Base-by-base conservation (phyloP, 1,140 invertebrate species). In the Drosophila littoralis region DNA sequence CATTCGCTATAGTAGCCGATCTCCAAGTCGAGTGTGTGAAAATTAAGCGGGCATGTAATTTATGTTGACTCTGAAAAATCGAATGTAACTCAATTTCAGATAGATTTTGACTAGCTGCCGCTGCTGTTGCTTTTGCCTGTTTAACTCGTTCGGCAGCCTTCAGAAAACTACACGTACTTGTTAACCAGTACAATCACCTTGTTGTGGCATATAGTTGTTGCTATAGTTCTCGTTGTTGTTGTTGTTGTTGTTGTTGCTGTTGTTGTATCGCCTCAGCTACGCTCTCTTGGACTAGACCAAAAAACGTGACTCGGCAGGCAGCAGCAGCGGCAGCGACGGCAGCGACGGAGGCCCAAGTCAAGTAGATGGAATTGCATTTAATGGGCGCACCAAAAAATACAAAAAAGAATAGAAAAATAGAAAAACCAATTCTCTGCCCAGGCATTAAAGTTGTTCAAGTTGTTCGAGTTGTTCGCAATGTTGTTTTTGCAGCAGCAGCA, bases 21-120 rank as follows among this genome's bases (percentile, higher is more conserved):
- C 55, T 60, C 28, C 51, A 6, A 7, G 1, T 7, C 13, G 36
- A 33, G 54, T 68, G 64, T 73, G 71, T 63, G 75, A 75, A 81
- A 84, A 85, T 86, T 75, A 81, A 78, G 78, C 66, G 33, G 22
- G 75, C 78, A 55, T 61, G 82, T 88, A 79, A 88, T 86, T 86
- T 88, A 86, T 83, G 79, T 86, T 86, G 82, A 86, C 82, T 86
- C 83, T 83, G 83, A 84, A 82, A 76, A 83, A 86, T 88, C 83
- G 83, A 86, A 86, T 83, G 79, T 82, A 79, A 79, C 71, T 79
- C 82, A 81, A 86, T 85, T 85, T 75, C 71, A 86, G 76, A 79
- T 82, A 61, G 76, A 83, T 82, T 86, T 85, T 69, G 61, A 17
- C 43, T 66, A 50, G 57, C 48, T 68, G 66, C 52, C 48, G 67